phyloP scores from a whole-genome alignment of 2,797 vertebrate species.

The Anas bernieri region DNA sequence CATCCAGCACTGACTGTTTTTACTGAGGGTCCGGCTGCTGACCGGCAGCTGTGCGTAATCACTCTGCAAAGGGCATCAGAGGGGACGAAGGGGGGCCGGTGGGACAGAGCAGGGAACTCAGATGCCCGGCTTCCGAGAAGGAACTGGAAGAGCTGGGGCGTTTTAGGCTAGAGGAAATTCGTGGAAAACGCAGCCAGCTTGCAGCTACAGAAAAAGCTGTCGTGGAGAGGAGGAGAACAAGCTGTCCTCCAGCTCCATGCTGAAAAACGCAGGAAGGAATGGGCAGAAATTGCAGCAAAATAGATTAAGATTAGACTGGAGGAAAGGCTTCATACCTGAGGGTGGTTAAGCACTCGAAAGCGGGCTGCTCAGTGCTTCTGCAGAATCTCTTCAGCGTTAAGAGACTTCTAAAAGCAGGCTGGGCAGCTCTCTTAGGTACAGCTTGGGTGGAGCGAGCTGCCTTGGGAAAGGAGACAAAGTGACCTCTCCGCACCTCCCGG shows the following conservation, averaged over 20 bases:
- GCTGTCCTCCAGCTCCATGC: not conserved
- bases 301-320: not conserved
- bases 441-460: not conserved
- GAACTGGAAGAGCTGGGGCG: not conserved
- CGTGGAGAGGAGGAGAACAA: conserved; percentile 6
- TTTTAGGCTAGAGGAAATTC: not conserved
- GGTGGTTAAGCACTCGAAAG: conserved; percentile 23
- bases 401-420: conserved; percentile 15
- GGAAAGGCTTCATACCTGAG: conserved; percentile 8
- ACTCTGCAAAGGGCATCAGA: not conserved
- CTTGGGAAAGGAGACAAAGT: not conserved
- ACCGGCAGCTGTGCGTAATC: not conserved
- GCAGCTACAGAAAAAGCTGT: not conserved
- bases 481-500: not conserved
- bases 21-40: not conserved
- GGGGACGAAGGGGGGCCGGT: not conserved
- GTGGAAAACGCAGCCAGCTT: not conserved
- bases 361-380: not conserved
- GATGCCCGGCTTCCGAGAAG: conserved; percentile 12
- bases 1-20: not conserved
- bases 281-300: not conserved
- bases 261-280: not conserved
- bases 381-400: not conserved
- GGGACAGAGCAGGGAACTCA: not conserved
- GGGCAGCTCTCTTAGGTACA: not conserved